Evolutionary conservation across 1,140 invertebrate genomes (phyloP).

Genomic region (Eubasilissa regina): DNA sequence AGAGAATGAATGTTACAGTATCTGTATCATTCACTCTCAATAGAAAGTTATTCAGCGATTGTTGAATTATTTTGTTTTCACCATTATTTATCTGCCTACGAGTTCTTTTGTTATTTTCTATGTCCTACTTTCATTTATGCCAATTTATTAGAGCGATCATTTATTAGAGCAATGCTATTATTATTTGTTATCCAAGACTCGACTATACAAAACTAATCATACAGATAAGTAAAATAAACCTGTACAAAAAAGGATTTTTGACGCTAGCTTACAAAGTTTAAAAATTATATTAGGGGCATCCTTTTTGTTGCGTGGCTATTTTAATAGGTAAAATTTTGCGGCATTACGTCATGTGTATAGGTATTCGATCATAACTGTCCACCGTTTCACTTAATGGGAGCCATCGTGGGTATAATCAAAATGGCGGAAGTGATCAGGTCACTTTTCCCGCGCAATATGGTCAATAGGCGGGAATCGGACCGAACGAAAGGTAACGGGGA

Average conservation of each 20-base stretch:
- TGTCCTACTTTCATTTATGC: slow-evolving; percentile 7
- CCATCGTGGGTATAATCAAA: not conserved
- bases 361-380: not conserved
- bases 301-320: not conserved
- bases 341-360: not conserved
- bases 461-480: not conserved
- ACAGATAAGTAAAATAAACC: not conserved
- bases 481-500: not conserved
- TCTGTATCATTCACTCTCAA: too few species aligned
- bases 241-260: not conserved
- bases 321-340: not conserved
- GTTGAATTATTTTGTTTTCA: too few species aligned
- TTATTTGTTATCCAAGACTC: not conserved
- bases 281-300: not conserved
- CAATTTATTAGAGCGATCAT: slow-evolving; percentile 9
- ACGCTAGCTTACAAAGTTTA: too few species aligned
- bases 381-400: not conserved
- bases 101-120: slow-evolving; percentile 17
- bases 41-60: too few species aligned
- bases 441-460: slow-evolving; percentile 8
- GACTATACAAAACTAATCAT: not conserved
- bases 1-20: too few species aligned
- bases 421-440: slow-evolving; percentile 26
- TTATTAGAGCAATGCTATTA: not conserved
- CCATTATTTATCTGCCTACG: slow-evolving; percentile 2